Evolutionary conservation across 1,140 invertebrate species (phyloP).

Genomic region (Eriosoma lanigerum): DNA sequence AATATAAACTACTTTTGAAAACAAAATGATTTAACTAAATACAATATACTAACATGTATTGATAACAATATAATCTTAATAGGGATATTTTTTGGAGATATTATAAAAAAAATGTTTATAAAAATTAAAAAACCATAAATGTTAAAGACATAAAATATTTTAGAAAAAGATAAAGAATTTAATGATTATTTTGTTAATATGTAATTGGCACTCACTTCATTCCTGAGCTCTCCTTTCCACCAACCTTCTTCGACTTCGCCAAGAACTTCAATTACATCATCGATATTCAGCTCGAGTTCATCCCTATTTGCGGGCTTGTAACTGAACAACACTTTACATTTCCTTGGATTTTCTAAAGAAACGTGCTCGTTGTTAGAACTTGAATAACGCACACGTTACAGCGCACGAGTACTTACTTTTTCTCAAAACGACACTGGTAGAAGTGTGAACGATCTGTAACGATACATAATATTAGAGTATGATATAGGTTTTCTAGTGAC

Average conservation of each 20-base stretch:
- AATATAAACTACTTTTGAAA: too few species aligned
- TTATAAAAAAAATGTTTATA: too few species aligned
- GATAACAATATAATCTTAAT: too few species aligned
- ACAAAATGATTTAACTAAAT: too few species aligned
- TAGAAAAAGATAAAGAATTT: neutral
- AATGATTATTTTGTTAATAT: neutral
- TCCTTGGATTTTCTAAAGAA: slow-evolving; percentile 57
- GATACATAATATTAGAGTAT: too few species aligned
- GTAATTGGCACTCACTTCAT: slow-evolving; percentile 60
- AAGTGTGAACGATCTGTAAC: neutral
- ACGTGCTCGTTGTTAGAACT: neutral
- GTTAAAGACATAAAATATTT: too few species aligned
- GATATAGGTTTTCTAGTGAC: neutral
- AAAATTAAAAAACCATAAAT: too few species aligned
- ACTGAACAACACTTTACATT: slow-evolving; percentile 84
- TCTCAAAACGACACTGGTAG: slow-evolving; percentile 32
- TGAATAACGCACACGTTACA: neutral
- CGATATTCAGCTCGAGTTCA: slow-evolving; percentile 80
- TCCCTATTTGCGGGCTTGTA: slow-evolving; percentile 90
- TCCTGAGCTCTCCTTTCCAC: slow-evolving; percentile 79
- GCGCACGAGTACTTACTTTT: slow-evolving; percentile 5
- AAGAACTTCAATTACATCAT: slow-evolving; percentile 84
- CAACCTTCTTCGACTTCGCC: slow-evolving; percentile 80
- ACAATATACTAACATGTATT: too few species aligned
- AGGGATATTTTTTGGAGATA: too few species aligned